Percentiles rank a stretch among this genome's conserved stretches.
Evolutionary conservation across 2,797 vertebrate species (phyloP).

Genomic region (Lacerta bilineata): DNA sequence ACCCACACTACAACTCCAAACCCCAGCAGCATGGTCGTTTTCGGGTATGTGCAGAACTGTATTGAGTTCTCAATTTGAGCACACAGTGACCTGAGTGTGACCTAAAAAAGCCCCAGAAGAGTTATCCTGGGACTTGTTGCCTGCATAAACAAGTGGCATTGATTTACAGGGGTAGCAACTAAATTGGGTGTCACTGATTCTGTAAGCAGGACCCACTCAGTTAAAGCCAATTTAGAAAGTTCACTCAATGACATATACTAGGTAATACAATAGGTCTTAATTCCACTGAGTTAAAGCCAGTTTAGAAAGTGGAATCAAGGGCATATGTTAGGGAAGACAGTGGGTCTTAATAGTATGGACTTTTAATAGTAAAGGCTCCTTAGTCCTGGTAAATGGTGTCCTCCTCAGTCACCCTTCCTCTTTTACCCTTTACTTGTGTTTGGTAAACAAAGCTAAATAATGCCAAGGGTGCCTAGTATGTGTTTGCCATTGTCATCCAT

Average conservation of each 20-base stretch:
- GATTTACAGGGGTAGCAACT: conserved; percentile 22
- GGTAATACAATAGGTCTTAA: not conserved
- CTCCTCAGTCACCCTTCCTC: not conserved
- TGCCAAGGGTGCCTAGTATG: no score
- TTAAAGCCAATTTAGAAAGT: conserved; percentile 4
- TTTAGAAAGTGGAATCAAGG: not conserved
- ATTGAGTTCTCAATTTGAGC: not conserved
- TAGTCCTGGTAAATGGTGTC: not conserved
- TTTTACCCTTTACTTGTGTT: not conserved
- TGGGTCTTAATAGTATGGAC: not conserved
- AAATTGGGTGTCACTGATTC: conserved; percentile 5
- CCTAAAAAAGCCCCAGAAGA: conserved; percentile 15
- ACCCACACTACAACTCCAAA: no score
- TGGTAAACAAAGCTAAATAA: no score
- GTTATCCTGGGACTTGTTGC: conserved; percentile 19
- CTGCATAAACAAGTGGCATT: conserved; percentile 12
- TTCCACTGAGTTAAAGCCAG: not conserved
- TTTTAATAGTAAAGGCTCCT: no score
- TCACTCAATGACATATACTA: not conserved
- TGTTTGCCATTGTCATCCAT: no score
- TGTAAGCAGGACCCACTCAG: not conserved
- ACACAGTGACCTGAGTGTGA: not conserved
- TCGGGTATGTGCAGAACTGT: not conserved
- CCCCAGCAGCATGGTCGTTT: not conserved
- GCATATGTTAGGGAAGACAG: not conserved